Evolutionary conservation across 2,797 vertebrate genomes (phyloP).

Genomic region (Podarcis lilfordi): DNA sequence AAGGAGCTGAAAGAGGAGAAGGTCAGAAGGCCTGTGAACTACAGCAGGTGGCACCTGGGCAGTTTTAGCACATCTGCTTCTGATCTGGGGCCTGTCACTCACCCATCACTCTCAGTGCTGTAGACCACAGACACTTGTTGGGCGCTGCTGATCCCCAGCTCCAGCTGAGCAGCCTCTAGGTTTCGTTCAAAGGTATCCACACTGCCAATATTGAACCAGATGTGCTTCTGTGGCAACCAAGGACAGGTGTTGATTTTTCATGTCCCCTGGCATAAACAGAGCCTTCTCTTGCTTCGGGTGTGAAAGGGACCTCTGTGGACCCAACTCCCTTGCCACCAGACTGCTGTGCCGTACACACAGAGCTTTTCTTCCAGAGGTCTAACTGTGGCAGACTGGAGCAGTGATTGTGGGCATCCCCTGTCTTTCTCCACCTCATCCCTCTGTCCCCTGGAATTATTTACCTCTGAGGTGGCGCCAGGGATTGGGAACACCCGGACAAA

Average conservation of each 20-base stretch:
- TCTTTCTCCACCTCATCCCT: not conserved
- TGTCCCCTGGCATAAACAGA: no score
- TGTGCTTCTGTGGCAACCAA: slow-evolving; percentile 23
- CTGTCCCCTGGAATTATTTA: slow-evolving; percentile 30
- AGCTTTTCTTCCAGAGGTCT: not conserved
- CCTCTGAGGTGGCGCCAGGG: slow-evolving; percentile 77
- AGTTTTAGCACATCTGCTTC: not conserved
- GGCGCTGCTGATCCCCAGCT: slow-evolving; percentile 72
- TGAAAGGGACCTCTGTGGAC: not conserved
- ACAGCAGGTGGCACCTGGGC: not conserved
- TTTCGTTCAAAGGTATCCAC: slow-evolving; percentile 79
- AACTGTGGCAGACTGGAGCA: not conserved
- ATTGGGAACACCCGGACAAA: slow-evolving; percentile 80
- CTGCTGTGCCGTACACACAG: no score
- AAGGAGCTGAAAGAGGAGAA: slow-evolving; percentile 67
- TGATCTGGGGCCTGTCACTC: slow-evolving; percentile 33
- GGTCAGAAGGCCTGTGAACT: not conserved
- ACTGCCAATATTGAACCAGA: slow-evolving; percentile 81
- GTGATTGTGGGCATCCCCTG: not conserved
- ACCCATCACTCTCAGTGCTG: slow-evolving; percentile 75
- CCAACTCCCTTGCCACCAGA: not conserved
- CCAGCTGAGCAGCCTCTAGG: slow-evolving; percentile 75
- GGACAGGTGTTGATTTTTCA: no score
- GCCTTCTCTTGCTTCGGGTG: not conserved
- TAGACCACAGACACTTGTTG: slow-evolving; percentile 71